Conservation (phyloP, 2,888 invertebrate genomes). For the Oxystoma pomonae region DNA sequence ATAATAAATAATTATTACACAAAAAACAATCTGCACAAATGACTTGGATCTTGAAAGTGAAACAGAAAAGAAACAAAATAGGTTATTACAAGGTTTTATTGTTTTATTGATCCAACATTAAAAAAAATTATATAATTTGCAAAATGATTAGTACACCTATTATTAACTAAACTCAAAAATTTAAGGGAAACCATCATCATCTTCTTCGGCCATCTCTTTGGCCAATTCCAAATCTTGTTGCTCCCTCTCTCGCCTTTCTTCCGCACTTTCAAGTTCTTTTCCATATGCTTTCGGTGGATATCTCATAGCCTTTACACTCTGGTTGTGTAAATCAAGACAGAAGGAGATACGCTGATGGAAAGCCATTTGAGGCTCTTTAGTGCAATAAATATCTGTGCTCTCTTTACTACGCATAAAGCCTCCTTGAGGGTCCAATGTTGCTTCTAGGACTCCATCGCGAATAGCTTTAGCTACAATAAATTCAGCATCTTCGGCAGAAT, state of each 20-base stretch:
- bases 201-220: slow-evolving; percentile 99
- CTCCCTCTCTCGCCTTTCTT: slow-evolving; percentile 92
- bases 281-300: slow-evolving; percentile 99
- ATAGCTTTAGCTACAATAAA: slow-evolving; percentile 98
- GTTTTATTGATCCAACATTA: too few species aligned
- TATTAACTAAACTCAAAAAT: slow-evolving; percentile 16
- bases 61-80: too few species aligned
- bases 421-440: slow-evolving; percentile 90
- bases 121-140: too few species aligned
- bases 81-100: too few species aligned
- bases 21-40: too few species aligned
- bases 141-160: too few species aligned
- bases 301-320: slow-evolving; percentile 98
- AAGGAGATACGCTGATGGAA: slow-evolving; percentile 97
- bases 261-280: slow-evolving; percentile 95
- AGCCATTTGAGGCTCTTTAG: slow-evolving; percentile 91
- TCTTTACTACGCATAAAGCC: slow-evolving; percentile 98
- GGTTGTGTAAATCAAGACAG: slow-evolving; percentile 96
- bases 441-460: slow-evolving; percentile 97
- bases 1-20: too few species aligned
- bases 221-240: slow-evolving; percentile 98
- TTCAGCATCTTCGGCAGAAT: slow-evolving; percentile 96
- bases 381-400: slow-evolving; percentile 94
- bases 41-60: too few species aligned
- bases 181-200: slow-evolving; percentile 82